phyloP scores from a whole-genome alignment of 2,797 vertebrate species.

The Alectoris magna region DNA sequence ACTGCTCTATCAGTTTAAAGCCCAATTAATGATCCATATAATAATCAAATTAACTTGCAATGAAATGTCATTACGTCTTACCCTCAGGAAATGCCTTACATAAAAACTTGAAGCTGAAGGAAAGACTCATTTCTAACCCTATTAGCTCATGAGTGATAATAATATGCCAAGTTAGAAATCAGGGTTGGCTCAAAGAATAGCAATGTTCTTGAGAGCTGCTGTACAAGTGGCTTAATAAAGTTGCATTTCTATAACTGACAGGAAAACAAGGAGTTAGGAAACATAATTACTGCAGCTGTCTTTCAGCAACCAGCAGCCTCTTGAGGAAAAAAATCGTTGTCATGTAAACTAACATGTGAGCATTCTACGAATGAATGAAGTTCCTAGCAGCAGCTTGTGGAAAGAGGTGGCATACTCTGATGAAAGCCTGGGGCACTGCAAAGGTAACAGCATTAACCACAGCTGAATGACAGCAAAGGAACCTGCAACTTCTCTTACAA shows the following conservation, averaged over 20 bases:
- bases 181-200: neutral
- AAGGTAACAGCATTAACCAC: neutral
- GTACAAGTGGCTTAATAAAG: neutral
- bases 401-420: neutral
- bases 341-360: neutral
- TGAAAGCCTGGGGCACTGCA: neutral
- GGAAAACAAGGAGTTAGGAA: neutral
- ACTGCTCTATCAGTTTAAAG: neutral
- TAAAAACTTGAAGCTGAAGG: neutral
- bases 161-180: neutral
- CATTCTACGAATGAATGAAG: neutral
- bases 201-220: neutral
- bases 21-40: constrained; percentile 20
- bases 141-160: neutral
- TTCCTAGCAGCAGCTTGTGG: neutral
- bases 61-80: neutral
- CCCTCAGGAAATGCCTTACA: neutral
- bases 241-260: neutral
- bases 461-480: neutral
- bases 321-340: neutral
- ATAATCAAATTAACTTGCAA: constrained; percentile 22
- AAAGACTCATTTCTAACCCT: neutral
- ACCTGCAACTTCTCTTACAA: neutral
- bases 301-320: neutral
- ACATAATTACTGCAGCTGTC: neutral